phyloP scores from a whole-genome alignment of 2,888 invertebrate genomes.

The Limnephilus marmoratus region DNA sequence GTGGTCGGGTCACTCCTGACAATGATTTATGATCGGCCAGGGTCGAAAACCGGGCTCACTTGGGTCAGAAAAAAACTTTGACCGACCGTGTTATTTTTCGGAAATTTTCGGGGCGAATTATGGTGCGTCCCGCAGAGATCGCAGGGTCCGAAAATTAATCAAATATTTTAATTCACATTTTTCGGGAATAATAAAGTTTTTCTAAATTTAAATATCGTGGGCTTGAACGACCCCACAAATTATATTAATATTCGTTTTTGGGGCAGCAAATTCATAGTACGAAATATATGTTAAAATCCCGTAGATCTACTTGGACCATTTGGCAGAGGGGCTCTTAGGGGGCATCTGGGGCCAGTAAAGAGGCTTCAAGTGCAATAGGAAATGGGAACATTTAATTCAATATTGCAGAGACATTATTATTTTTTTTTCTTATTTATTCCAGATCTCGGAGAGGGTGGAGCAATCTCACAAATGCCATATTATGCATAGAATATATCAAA shows the following conservation, averaged over 20 bases:
- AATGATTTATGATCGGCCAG: conserved; percentile 35
- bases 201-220: not conserved
- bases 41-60: conserved; percentile 28
- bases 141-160: conserved; percentile 7
- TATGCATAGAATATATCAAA: too few species aligned
- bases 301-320: too few species aligned
- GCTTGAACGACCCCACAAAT: not conserved
- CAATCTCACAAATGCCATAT: too few species aligned
- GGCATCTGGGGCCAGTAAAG: too few species aligned
- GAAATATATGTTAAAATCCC: not conserved
- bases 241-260: not conserved
- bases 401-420: too few species aligned
- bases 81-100: not conserved
- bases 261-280: not conserved
- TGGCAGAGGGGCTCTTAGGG: too few species aligned
- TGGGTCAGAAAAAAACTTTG: conserved; percentile 24
- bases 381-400: too few species aligned
- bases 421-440: too few species aligned
- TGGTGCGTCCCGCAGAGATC: conserved; percentile 31
- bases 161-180: conserved; percentile 29
- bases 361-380: too few species aligned
- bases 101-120: conserved; percentile 35
- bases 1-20: conserved; percentile 34
- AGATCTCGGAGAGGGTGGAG: too few species aligned
- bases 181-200: conserved; percentile 32